Base-by-base conservation (phyloP, 2,113 vertebrate species). In the Diphyllodes magnificus region DNA sequence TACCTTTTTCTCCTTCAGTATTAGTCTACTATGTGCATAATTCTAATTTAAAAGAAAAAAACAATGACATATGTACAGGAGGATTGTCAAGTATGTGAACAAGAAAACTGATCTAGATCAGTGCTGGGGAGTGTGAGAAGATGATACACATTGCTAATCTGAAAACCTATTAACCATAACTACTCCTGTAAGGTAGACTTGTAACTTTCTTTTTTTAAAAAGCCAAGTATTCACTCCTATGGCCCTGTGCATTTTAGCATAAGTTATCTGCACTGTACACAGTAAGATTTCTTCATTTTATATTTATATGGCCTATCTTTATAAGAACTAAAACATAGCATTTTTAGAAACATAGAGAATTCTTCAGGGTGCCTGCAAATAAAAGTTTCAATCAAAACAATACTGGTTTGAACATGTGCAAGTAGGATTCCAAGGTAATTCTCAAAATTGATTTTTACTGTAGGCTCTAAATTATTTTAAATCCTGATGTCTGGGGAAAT, bases 401-500 rank as follows among this genome's bases (percentile, higher is more conserved):
- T 81, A 77, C 30, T 56, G 40, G 33, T 61, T 90, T 72, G 49
- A 91, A 70, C 0, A 2, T 7, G 15, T 10, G 10, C n/a, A 56
- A 89, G 72, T 47, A 94, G 11, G n/a, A 83, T 83, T 91, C 60
- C 22, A 80, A 86, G 28, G 54, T 61, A 81, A 89, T 89, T 57
- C 72, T 89, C 81, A 81, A 81, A 81, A 93, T 20, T 80, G 40
- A 83, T 72, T 83, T 96, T 89, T 94, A 60, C 27, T 81, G 40
- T 65, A 81, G 69, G 42, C 17, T 91, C 28, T 86, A 84, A 78
- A 89, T 81, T 81, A 84, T 78, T 91, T 93, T 70, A 84, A 89
- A 87, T 20, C 37, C 69, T 10, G 13, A 61, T 66, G n/a, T 53
- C 87, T 78, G n/a, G 88, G 84, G 78, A 93, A 87, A 93, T 93